Percentiles rank a stretch among this genome's conserved stretches.
Conservation (phyloP, 2,888 invertebrate species). For the Acutogordius australiensis region DNA sequence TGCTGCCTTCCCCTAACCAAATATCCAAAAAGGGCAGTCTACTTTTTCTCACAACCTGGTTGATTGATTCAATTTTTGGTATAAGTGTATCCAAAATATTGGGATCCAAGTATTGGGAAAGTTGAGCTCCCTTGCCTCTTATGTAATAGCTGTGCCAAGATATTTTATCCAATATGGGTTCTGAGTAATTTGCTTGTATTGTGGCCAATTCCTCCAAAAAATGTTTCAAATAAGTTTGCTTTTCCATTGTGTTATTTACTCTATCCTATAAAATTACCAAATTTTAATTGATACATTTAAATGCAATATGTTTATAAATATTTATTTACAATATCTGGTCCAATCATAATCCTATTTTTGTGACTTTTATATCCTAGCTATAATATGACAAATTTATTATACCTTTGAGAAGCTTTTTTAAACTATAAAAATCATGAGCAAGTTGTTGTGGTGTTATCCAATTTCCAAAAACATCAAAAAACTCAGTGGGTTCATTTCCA, state of each 20-base stretch:
- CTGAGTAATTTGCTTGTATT: not conserved
- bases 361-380: not conserved
- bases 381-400: not conserved
- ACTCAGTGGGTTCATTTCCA: not conserved
- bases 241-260: not conserved
- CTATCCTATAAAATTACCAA: not conserved
- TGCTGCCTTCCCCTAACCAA: conserved; percentile 7
- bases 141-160: conserved; percentile 6
- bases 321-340: not conserved
- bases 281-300: not conserved
- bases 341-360: not conserved
- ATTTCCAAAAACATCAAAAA: not conserved
- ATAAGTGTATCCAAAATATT: not conserved
- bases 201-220: not conserved
- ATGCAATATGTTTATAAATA: too few relatives aligned
- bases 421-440: not conserved
- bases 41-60: not conserved
- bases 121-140: not conserved
- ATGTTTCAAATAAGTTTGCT: not conserved
- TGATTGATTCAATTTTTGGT: conserved; percentile 2
- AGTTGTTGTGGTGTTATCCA: not conserved
- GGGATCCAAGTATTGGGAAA: not conserved
- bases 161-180: not conserved
- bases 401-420: not conserved
- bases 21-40: not conserved